Conservation (phyloP, 92 coral and sea anemone genomes). For the Parazoanthus atlanticus region DNA sequence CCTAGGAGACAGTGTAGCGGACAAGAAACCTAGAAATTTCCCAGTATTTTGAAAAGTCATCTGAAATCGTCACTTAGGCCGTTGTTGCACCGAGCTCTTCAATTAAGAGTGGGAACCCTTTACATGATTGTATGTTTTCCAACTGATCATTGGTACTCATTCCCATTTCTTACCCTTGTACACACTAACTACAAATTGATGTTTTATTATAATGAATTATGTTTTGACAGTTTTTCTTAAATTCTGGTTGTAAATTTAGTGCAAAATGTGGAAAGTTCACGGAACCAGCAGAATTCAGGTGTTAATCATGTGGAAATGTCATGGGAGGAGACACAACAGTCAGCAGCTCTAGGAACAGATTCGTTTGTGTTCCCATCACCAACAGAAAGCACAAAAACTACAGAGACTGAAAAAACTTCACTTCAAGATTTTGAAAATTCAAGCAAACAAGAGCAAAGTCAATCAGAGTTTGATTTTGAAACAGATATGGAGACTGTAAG, state of each 20-base stretch:
- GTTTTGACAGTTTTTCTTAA: background rate
- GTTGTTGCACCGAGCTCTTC: too few species aligned
- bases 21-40: too few species aligned
- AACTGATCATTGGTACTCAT: too few species aligned
- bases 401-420: background rate
- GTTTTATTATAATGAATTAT: background rate
- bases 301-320: background rate
- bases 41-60: too few species aligned
- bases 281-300: background rate
- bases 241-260: background rate
- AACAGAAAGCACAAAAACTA: background rate
- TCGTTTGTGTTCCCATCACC: slow-evolving; percentile 52
- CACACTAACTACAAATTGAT: too few species aligned
- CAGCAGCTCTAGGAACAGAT: slow-evolving; percentile 39
- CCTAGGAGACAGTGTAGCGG: too few species aligned
- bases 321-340: slow-evolving; percentile 59
- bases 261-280: background rate
- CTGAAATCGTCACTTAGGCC: too few species aligned
- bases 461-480: slow-evolving; percentile 38
- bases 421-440: background rate
- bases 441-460: background rate
- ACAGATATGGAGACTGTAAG: background rate
- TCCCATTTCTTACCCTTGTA: too few species aligned
- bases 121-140: too few species aligned
- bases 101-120: too few species aligned